Base-by-base conservation (phyloP, 2,888 invertebrate species). In the Ferrisia virgata region DNA sequence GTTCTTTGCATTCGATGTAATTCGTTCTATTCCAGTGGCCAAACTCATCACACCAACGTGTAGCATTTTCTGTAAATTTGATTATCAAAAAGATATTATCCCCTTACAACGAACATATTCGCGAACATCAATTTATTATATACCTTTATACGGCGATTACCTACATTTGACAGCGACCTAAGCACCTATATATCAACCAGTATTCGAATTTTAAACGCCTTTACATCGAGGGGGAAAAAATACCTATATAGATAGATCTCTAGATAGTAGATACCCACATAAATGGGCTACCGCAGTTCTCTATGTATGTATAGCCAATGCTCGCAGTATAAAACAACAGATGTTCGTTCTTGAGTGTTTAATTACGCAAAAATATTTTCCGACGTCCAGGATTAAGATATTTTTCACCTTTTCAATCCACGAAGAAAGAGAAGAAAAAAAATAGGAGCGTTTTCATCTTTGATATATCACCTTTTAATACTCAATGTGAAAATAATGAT, bases 1-100 rank as follows among this genome's bases (percentile, higher is more conserved):
- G 91, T 82, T 93, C 92, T 86, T 88, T 89, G 88, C 95, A 95
- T 87, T 91, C 91, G 84, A 91, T 91, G 89, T 95, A 96, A 89
- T 95, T 91, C 3, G 94, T 92, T 87, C 93, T 93, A 88, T 92
- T 93, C 97, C 97, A 98, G 6, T 92, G 92, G n/a, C 96, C 96
- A 87, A 95, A 93, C 86, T 90, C 88, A 86, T 91, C 88, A 88
- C 97, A 97, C 87, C 91, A 91, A 84, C 95, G 92, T 13, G 94
- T 94, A 31, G 96, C 97, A 88, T 96, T 96, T 88, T 95, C 97
- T 96, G 91, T 53, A 90, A 91, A 79, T 72, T 72, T 79, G 25
- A 79, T 79, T 79, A 43, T 43, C 79, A 79, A 40, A 43, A 39
- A 40, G 43, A 79, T 79, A 36, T 79, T 79, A 25, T 79, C 76